These are phyloP conservation scores for Strigamia maritima DNA, from an alignment of 2,888 invertebrate species.

Conservation along the genomic window DNA sequence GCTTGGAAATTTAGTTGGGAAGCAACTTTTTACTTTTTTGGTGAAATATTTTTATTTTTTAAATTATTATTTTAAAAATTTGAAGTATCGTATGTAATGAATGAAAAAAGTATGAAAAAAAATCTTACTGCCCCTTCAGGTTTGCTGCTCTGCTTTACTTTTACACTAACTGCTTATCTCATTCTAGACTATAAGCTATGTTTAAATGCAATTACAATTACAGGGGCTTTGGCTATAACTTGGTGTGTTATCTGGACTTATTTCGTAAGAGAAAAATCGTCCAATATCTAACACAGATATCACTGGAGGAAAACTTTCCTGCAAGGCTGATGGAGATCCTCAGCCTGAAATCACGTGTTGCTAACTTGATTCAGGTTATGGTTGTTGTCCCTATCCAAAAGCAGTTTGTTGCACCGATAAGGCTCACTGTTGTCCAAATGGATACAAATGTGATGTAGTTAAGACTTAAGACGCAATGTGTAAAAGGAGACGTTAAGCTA, in stretches of 20 bases:
- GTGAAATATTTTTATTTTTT: background rate
- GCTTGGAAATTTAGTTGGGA: background rate
- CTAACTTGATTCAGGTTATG: constrained; percentile 45
- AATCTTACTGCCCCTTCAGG: background rate
- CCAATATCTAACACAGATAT: constrained; percentile 38
- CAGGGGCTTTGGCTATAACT: background rate
- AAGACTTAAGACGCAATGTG: constrained; percentile 29
- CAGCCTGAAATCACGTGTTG: constrained; percentile 49
- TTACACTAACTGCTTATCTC: background rate
- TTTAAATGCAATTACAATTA: background rate
- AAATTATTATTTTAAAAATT: too few relatives aligned
- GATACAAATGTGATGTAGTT: constrained; percentile 41
- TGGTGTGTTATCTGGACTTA: background rate
- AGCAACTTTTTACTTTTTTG: background rate
- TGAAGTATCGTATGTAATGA: too few relatives aligned
- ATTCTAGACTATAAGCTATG: background rate
- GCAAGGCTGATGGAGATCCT: constrained; percentile 48
- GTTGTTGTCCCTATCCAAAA: constrained; percentile 49
- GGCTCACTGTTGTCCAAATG: constrained; percentile 43
- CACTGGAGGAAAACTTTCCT: constrained; percentile 48
- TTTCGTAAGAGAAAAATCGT: background rate
- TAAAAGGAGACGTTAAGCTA: background rate
- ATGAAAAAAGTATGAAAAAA: background rate
- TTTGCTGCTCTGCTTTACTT: background rate
- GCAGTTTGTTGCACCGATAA: constrained; percentile 47